Percentiles rank a stretch among this genome's conserved stretches.
Evolutionary conservation across 2,113 vertebrate species (phyloP).

Genomic region (Hemiscyllium ocellatum): DNA sequence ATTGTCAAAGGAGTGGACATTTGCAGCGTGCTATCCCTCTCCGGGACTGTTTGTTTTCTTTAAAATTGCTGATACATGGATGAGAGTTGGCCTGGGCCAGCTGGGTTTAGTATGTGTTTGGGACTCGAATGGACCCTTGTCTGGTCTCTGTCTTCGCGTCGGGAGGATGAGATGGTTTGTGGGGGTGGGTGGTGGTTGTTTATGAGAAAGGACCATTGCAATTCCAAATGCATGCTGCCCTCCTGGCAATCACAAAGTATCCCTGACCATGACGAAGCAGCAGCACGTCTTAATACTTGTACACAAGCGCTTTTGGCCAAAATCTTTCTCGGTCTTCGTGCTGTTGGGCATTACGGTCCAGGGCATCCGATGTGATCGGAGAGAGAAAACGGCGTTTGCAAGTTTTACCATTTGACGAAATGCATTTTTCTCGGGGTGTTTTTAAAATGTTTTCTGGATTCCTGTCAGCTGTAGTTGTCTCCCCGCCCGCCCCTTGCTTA

Average conservation of each 20-base stretch:
- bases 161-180: background rate
- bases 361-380: background rate
- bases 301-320: background rate
- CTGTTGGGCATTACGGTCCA: background rate
- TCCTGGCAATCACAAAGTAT: background rate
- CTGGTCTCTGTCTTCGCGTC: background rate
- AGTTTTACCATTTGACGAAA: background rate
- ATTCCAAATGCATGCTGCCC: background rate
- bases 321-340: background rate
- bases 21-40: background rate
- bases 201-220: background rate
- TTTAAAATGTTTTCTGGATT: background rate
- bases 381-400: background rate
- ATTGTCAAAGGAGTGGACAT: background rate
- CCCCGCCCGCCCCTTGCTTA: background rate
- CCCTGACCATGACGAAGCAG: slow-evolving; percentile 20
- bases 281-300: background rate
- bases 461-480: background rate
- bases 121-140: background rate
- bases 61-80: background rate
- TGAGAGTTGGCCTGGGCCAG: background rate
- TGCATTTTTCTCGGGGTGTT: background rate
- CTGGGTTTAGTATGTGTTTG: background rate
- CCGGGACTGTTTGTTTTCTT: background rate
- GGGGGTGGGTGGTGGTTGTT: background rate